Percentiles rank a stretch among this genome's conserved stretches.
Evolutionary conservation across 2,113 vertebrate species (phyloP).

Genomic region (Rhea pennata): DNA sequence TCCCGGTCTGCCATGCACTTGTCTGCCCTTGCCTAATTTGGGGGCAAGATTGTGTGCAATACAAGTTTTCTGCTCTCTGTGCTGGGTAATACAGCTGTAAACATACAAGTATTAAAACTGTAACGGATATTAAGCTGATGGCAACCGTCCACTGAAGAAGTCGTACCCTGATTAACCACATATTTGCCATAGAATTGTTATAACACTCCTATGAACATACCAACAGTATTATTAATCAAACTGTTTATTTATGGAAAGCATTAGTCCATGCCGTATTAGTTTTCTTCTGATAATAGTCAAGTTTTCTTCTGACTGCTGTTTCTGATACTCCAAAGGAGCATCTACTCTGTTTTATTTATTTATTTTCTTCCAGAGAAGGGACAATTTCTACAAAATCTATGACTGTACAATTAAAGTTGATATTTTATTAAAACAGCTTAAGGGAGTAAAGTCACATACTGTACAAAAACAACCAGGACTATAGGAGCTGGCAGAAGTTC

Average conservation of each 20-base stretch:
- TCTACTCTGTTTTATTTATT: neutral
- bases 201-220: neutral
- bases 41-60: too few relatives aligned
- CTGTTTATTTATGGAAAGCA: neutral
- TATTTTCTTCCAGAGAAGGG: neutral
- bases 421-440: neutral
- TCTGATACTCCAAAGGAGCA: neutral
- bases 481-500: neutral
- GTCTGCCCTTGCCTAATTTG: too few relatives aligned
- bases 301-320: neutral
- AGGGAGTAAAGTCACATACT: neutral
- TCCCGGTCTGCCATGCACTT: too few relatives aligned
- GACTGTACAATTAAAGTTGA: neutral
- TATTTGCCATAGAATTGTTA: neutral
- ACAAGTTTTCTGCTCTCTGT: neutral
- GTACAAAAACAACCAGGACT: neutral
- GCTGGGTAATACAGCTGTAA: neutral
- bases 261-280: neutral
- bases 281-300: neutral
- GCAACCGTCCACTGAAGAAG: neutral
- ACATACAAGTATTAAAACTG: neutral
- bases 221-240: neutral
- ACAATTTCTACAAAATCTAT: neutral
- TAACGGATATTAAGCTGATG: neutral
- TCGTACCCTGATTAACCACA: neutral